Evolutionary conservation across 2,797 vertebrate genomes (phyloP).

Genomic region (Urosaurus nigricauda): DNA sequence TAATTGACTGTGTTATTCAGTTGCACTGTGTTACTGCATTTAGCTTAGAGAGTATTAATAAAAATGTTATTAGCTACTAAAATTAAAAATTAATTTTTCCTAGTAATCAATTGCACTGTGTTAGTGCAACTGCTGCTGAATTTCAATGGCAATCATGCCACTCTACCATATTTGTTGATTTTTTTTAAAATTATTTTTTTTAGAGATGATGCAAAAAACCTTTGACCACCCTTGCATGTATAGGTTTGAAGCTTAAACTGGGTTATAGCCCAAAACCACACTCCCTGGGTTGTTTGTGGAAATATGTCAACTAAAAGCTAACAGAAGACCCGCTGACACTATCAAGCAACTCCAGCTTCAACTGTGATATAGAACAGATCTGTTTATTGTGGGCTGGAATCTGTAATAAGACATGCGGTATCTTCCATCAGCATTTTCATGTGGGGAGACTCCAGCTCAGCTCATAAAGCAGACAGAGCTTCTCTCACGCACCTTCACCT

Average conservation of each 20-base stretch:
- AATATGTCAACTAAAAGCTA: not conserved
- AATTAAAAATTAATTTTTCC: too few species aligned
- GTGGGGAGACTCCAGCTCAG: not conserved
- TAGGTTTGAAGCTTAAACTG: constrained; percentile 37
- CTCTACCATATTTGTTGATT: too few species aligned
- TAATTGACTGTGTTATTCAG: too few species aligned
- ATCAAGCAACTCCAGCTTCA: constrained; percentile 1
- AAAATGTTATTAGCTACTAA: too few species aligned
- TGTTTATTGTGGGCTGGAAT: not conserved
- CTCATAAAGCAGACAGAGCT: not conserved
- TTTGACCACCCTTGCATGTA: not conserved
- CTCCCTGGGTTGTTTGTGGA: not conserved
- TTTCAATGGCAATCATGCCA: too few species aligned
- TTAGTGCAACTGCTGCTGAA: too few species aligned
- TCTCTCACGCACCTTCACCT: not conserved
- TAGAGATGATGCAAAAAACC: too few species aligned
- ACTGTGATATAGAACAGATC: not conserved
- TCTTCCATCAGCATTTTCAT: too few species aligned
- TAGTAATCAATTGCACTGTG: too few species aligned
- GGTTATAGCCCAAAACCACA: not conserved
- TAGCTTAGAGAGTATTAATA: too few species aligned
- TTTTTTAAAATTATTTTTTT: too few species aligned
- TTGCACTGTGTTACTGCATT: too few species aligned
- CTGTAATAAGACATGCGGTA: not conserved
- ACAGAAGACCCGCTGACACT: not conserved